Evolutionary conservation across 2,113 vertebrate species (phyloP).

Genomic region (Propithecus coquereli): DNA sequence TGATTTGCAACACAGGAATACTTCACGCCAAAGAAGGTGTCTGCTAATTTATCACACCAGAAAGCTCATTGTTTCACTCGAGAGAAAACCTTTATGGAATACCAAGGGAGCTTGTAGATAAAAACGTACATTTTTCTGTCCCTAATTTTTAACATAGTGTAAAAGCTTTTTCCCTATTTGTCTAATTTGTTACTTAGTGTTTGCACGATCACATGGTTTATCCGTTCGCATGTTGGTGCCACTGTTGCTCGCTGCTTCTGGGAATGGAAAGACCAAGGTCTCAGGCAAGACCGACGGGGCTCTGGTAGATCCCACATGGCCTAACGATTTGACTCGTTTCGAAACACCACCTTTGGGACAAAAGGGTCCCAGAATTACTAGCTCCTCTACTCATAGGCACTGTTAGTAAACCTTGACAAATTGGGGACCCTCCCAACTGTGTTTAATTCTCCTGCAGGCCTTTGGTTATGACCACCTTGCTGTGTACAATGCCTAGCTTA

Average conservation of each 20-base stretch:
- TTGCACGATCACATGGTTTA: neutral
- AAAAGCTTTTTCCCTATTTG: neutral
- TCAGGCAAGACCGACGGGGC: neutral
- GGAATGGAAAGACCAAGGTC: neutral
- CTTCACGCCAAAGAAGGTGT: slow-evolving; percentile 20
- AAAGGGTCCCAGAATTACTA: neutral
- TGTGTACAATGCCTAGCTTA: neutral
- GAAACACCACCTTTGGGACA: neutral
- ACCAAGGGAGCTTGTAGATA: neutral
- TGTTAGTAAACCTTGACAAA: neutral
- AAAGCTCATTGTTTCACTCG: slow-evolving; percentile 46
- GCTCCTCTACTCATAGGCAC: neutral
- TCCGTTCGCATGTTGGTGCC: neutral
- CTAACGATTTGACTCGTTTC: neutral
- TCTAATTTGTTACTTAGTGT: neutral
- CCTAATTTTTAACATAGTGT: slow-evolving; percentile 22
- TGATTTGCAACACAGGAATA: slow-evolving; percentile 52
- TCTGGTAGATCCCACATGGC: neutral
- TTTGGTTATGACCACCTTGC: neutral
- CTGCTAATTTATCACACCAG: slow-evolving; percentile 63
- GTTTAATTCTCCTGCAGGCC: neutral
- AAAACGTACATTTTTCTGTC: neutral
- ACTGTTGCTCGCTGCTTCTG: neutral
- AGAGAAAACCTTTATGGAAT: slow-evolving; percentile 48
- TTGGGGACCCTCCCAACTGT: neutral